A percentile compares a stretch with the other conserved stretches of the same genome.
Evolutionary conservation across 2,888 invertebrate species (phyloP).

Genomic region (Anaspis maculata): DNA sequence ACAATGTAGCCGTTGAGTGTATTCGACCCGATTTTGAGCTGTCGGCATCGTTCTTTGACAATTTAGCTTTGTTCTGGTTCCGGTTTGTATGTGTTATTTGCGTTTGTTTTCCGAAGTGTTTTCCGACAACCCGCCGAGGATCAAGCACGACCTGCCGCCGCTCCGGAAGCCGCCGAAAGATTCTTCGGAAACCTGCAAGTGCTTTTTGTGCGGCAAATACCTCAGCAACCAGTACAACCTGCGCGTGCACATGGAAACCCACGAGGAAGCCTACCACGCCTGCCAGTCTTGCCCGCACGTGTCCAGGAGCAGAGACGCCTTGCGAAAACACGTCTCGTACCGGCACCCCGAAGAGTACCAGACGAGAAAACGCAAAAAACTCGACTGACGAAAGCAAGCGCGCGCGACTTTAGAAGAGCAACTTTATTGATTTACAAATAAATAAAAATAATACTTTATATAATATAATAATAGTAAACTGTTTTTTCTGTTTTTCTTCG

Average conservation of each 20-base stretch:
- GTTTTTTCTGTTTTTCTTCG: too few species aligned
- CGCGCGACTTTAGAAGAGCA: too few species aligned
- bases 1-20: too few species aligned
- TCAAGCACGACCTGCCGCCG: too few species aligned
- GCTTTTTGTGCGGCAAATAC: conserved; percentile 79
- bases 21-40: too few species aligned
- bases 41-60: too few species aligned
- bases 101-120: too few species aligned
- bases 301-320: conserved; percentile 76
- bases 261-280: conserved; percentile 80
- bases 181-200: conserved; percentile 45
- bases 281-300: conserved; percentile 83
- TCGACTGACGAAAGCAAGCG: too few species aligned
- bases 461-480: neutral
- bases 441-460: conserved; percentile 14
- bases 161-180: conserved; percentile 22
- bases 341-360: conserved; percentile 59
- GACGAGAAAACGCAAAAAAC: conserved; percentile 41
- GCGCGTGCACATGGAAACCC: conserved; percentile 84
- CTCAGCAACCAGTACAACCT: conserved; percentile 86
- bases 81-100: too few species aligned
- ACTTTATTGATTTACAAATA: conserved; percentile 10
- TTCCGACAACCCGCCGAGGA: too few species aligned
- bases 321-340: conserved; percentile 83
- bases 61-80: too few species aligned